These are phyloP conservation scores for Parauchenoglanis punctatus DNA, from an alignment of 2,797 vertebrate genomes.

Conservation along the genomic window DNA sequence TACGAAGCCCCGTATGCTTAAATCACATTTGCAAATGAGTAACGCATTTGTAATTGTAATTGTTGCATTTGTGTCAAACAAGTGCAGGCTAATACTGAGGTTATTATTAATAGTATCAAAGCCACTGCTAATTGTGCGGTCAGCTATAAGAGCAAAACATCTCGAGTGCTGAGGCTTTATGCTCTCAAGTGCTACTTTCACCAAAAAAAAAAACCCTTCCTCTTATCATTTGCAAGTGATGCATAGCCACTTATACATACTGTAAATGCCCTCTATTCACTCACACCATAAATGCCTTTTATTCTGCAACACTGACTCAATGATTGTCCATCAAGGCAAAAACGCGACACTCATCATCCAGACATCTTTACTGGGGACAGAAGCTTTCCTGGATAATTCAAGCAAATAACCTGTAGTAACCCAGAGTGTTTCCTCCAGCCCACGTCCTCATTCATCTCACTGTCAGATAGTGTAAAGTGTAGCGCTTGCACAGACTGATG, in stretches of 20 bases:
- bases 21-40: background rate
- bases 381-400: background rate
- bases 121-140: background rate
- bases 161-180: background rate
- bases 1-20: too few species aligned
- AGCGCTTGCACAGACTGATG: background rate
- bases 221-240: background rate
- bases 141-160: background rate
- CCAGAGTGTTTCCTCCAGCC: background rate
- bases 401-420: background rate
- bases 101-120: background rate
- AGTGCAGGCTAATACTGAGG: background rate
- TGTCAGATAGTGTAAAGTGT: background rate
- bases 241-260: background rate
- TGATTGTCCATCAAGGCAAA: background rate
- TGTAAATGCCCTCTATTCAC: background rate
- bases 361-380: background rate
- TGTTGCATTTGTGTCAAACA: background rate
- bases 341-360: background rate
- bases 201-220: background rate
- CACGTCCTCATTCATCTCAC: conserved; percentile 25
- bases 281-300: background rate
- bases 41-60: background rate
- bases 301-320: background rate
- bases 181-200: conserved; percentile 7